Base-by-base conservation (phyloP, 2,888 invertebrate genomes). In the Drosophila mettleri region DNA sequence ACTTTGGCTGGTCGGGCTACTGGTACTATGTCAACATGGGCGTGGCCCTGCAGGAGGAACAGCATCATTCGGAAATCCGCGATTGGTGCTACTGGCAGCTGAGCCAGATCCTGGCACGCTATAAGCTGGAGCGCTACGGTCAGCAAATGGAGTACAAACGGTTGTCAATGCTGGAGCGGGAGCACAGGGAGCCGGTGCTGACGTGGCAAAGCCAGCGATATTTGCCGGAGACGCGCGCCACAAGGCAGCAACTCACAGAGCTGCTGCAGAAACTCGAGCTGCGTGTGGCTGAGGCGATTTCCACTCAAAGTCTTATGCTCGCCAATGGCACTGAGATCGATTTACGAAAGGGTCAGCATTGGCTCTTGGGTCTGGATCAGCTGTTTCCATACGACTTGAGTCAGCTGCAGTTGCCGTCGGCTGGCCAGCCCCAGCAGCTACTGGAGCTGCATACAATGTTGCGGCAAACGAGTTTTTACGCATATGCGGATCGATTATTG, bases 81-180 rank as follows among this genome's bases (percentile, higher is more conserved):
- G 95, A 95, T 48, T 95, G 95, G 92, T 91, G 93, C 63, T 94
- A 93, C 90, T 95, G 94, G 92, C 94, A 93, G 88, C 83, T 94
- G 65, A 94, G 95, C 82, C 95, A 95, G 90, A 82, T 95, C 3
- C 70, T 95, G 59, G 93, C 95, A 57, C 94, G 95, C 93, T 96
- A 95, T 90, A 95, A 96, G 85, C 93, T 96, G 91, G 95, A 96
- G 89, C 94, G 96, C 86, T 92, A 95, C 46, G 94, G 95, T 14
- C 94, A 95, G 87, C 22, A 57, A 29, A 3, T 64, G 46, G 2
- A 53, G 0, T 69, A 79, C 52, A 67, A 46, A 16, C 14, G 10
- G 7, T n/a, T 45, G 14, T 4, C 10, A 0, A 20, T 7, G 2
- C 0, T 9, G n/a, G 7, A 18, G 14, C 27, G 29, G 18, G 6